Base-by-base conservation (phyloP, 2,113 vertebrate genomes). In the Leptobrachium ailaonicum region DNA sequence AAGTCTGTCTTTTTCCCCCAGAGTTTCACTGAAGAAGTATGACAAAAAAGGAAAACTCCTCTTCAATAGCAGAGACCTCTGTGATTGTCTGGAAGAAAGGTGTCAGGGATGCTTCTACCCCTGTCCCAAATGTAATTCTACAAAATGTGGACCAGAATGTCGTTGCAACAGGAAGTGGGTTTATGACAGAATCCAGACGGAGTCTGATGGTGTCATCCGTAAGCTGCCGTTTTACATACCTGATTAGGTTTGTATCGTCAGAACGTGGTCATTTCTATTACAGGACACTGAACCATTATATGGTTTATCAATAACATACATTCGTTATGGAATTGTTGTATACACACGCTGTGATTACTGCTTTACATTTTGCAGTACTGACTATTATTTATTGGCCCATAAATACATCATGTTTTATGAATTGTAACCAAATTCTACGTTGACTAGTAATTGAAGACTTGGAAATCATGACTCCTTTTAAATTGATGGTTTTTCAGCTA, bases 61-160 rank as follows among this genome's bases (percentile, higher is more conserved):
- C 56, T 91, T 82, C 41, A 93, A 87, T 0, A 83, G 77, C 0
- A 6, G 60, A 0, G 92, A 95, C 71, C 85, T 95, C 66, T 95
- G 93, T 71, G 93, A 92, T 43, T 95, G 93, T 68, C 81, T 95
- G 14, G 92, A 93, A 50, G 71, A 84, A 41, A 89, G 86, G 72
- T 94, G 94, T 72, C 75, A 87, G 58, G 92, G 93, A 69, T 95
- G 93, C 80, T 95, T 94, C 88, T 94, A 92, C 78, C 88, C 93
- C 7, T 94, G 93, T 6, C 87, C 91, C 68, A 92, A 90, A 75
- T 92, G 91, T 72, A 90, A 86, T 80, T 95, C 93, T 62, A 93
- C 78, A 43, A 92, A 93, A 76, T 92, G 91, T 8, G 92, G 94
- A 13, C 84, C 87, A 0, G 84, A 87, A 79, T 93, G 93, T 75